Base-by-base conservation (phyloP, 2,797 vertebrate genomes). In the Coregonus sp. region DNA sequence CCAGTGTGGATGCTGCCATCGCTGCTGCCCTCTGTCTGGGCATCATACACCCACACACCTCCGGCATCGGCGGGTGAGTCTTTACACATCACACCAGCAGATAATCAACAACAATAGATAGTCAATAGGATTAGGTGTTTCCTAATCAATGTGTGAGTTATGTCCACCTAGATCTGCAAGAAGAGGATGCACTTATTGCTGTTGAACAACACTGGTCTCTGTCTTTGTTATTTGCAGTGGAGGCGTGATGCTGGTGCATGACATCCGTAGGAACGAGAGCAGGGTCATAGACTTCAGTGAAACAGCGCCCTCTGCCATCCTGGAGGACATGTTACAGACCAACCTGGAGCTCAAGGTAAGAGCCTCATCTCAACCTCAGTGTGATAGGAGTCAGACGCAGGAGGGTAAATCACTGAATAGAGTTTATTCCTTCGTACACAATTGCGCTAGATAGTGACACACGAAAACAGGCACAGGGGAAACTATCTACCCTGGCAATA, bases 231-330 rank as follows among this genome's bases (percentile, higher is more conserved):
- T 81, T 35, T 73, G 33, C 93, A 99, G 98, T 1, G 98, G 98
- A 0, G 98, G 98, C 1, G 98, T 99, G 75, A 99, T 99, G 97
- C 89, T 99, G 88, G 91, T 99, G 79, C 98, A 99, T 0, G 92
- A 98, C 89, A 98, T 99, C 85, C 95, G 96, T 11, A 94, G 95
- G 81, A 99, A 99, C 72, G 90, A 95, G 87, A 99, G 97, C 75
- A 92, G 92, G 77, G 91, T 97, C 71, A 96, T 99, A n/a, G 96
- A 99, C 90, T 99, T 99, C 91, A 96, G 97, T 68, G 98, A 99
- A 92, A 97, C 96, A 0, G 97, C 97, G 15, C 98, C 98, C 1
- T 92, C 94, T 74, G 94, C 90, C 50, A 91, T 99, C 86, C 87
- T 87, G 2, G 95, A 96, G 80, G 90, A 93, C 11, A 92, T 95